These are phyloP conservation scores for Elephas maximus DNA, from an alignment of 2,113 vertebrate genomes.

Conservation along the genomic window DNA sequence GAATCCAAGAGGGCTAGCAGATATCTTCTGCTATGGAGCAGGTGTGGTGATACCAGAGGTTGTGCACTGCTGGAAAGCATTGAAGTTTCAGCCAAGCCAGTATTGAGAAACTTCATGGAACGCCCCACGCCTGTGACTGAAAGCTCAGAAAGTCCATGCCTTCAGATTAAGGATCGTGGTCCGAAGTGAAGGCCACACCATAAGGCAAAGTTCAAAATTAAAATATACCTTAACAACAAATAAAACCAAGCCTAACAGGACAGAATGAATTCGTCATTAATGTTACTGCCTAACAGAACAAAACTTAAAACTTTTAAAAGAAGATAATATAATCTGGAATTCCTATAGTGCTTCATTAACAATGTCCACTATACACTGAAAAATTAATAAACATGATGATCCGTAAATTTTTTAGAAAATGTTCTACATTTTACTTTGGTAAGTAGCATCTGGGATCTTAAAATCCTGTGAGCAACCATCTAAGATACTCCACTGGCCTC, in stretches of 20 bases:
- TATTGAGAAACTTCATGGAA: background rate
- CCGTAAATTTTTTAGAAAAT: too few relatives aligned
- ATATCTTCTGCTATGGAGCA: background rate
- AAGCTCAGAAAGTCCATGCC: background rate
- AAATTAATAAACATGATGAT: background rate
- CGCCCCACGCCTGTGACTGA: background rate
- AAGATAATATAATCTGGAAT: background rate
- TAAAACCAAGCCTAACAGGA: background rate
- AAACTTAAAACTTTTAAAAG: background rate
- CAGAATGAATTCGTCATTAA: background rate
- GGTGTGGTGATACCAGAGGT: background rate
- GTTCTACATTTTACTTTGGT: too few relatives aligned
- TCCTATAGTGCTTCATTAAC: too few relatives aligned
- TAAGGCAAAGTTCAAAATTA: background rate
- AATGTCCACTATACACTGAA: background rate
- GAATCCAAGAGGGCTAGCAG: background rate
- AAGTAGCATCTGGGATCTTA: too few relatives aligned
- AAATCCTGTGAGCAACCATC: too few relatives aligned
- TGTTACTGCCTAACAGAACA: background rate
- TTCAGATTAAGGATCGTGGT: background rate
- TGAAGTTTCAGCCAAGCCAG: background rate
- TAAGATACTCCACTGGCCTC: too few relatives aligned
- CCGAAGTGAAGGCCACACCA: background rate
- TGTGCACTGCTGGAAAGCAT: background rate
- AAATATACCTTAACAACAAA: background rate